These are phyloP conservation scores for Etheostoma nigrum DNA, from an alignment of 2,797 vertebrate species.

Conservation along the genomic window DNA sequence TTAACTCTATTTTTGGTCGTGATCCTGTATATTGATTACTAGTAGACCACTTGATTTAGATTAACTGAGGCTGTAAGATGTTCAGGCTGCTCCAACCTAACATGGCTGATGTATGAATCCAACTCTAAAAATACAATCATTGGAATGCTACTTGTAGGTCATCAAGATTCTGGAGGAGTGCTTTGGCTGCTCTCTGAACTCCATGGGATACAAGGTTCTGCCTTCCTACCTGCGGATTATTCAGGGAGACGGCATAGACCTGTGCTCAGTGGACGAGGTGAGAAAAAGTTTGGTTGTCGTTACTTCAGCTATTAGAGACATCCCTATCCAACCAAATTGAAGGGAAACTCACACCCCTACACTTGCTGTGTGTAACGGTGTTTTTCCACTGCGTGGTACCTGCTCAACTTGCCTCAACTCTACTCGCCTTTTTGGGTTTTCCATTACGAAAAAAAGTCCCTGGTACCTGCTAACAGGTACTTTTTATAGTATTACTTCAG, in stretches of 20 bases:
- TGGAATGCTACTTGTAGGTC: conserved; percentile 66
- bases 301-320: background rate
- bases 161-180: conserved; percentile 85
- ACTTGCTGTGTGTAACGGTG: background rate
- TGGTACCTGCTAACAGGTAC: no score
- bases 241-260: conserved; percentile 86
- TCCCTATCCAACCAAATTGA: background rate
- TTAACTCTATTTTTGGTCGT: no score
- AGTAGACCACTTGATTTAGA: background rate
- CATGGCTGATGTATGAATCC: background rate
- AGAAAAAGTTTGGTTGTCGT: conserved; percentile 5
- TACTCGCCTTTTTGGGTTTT: no score
- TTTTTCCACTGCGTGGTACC: no score
- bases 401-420: no score
- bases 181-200: conserved; percentile 83
- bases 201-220: conserved; percentile 83
- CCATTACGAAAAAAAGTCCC: no score
- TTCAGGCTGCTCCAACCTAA: background rate
- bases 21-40: background rate
- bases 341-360: background rate
- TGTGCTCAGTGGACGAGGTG: conserved; percentile 82
- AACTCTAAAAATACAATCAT: background rate
- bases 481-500: no score
- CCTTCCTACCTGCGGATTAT: conserved; percentile 85
- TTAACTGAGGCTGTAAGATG: background rate